Evolutionary conservation across 2,113 vertebrate species (phyloP).

Genomic region (Emydura subglobosa): DNA sequence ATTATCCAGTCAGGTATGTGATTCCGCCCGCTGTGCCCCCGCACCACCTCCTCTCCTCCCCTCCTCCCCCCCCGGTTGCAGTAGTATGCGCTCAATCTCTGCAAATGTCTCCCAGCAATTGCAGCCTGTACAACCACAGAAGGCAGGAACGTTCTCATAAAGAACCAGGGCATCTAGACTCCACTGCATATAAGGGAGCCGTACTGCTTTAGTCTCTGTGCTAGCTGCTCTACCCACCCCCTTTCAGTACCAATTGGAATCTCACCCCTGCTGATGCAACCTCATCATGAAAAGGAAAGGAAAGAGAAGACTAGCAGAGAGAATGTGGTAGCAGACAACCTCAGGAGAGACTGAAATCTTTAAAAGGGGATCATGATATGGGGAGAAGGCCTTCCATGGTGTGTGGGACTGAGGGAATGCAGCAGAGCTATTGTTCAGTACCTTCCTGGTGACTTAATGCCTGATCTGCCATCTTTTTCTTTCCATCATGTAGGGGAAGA

Average conservation of each 20-base stretch:
- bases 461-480: background rate
- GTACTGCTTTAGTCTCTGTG: background rate
- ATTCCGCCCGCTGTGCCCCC: no score
- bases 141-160: background rate
- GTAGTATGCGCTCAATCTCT: no score
- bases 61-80: no score
- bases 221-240: background rate
- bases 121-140: background rate
- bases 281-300: background rate
- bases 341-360: background rate
- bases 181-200: background rate
- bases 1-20: background rate
- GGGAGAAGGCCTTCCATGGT: background rate
- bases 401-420: background rate
- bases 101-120: background rate
- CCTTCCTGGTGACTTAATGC: background rate
- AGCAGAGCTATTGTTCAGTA: background rate
- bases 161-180: background rate
- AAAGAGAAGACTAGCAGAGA: background rate
- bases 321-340: background rate
- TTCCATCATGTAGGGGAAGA: background rate
- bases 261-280: background rate
- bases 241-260: background rate
- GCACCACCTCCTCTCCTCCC: no score
- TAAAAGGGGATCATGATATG: background rate